Evolutionary conservation across 2,797 vertebrate species (phyloP).

Genomic region (Hydrophis major): DNA sequence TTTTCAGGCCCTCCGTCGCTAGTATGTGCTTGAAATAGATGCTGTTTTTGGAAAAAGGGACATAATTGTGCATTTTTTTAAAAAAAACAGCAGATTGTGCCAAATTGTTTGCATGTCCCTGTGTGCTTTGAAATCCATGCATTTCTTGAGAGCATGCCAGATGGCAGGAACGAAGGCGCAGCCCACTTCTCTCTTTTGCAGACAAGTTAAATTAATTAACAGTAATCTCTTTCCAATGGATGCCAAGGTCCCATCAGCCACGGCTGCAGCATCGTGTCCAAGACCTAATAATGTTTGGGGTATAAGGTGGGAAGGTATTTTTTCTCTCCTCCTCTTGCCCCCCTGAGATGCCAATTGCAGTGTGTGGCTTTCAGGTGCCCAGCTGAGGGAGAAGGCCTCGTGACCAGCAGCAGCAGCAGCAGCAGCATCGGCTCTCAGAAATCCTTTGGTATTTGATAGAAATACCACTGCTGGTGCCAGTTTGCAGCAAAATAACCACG

Average conservation of each 20-base stretch:
- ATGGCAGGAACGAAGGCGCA: conserved; percentile 53
- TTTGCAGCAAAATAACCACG: conserved; percentile 19
- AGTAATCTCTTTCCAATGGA: conserved; percentile 58
- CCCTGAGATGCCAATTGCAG: neutral
- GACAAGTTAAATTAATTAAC: conserved; percentile 64
- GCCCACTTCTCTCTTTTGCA: conserved; percentile 50
- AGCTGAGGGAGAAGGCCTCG: neutral
- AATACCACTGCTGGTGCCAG: neutral
- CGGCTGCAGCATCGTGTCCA: conserved; percentile 36
- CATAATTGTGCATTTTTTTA: conserved; percentile 37
- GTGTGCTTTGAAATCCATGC: conserved; percentile 32
- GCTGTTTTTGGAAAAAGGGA: conserved; percentile 6
- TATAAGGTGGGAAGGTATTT: conserved; percentile 24
- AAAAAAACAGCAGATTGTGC: conserved; percentile 22
- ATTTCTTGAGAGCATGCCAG: conserved; percentile 47
- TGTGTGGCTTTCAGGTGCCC: conserved; percentile 4
- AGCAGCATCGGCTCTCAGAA: rapidly evolving
- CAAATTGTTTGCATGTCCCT: conserved; percentile 45
- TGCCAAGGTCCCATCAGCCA: conserved; percentile 34
- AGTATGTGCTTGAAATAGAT: neutral
- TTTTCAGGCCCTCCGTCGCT: neutral
- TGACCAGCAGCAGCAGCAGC: neutral
- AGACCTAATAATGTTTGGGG: conserved; percentile 34
- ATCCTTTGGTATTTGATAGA: neutral
- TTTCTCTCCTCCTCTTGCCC: neutral